Percentiles rank a stretch among this genome's conserved stretches.
phyloP scores from a whole-genome alignment of 2,797 vertebrate species.

The Eulemur rubriventer region DNA sequence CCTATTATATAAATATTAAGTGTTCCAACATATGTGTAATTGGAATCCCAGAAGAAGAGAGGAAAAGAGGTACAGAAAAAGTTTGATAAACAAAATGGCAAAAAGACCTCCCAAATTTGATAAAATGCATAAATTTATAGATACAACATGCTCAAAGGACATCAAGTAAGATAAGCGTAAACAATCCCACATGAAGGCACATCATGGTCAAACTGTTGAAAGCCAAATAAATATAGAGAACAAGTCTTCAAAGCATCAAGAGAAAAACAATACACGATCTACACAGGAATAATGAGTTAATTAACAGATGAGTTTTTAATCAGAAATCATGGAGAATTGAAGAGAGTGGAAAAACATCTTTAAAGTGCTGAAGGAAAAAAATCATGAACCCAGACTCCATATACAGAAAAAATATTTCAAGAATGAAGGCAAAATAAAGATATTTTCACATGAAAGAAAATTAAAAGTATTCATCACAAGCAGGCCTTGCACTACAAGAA shows the following conservation, averaged over 20 bases:
- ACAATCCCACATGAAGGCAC: neutral
- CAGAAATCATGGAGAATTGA: neutral
- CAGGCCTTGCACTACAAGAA: neutral
- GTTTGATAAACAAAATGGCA: neutral
- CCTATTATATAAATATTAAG: neutral
- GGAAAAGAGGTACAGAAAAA: neutral
- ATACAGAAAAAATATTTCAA: constrained; percentile 17
- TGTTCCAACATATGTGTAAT: neutral
- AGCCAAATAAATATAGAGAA: neutral
- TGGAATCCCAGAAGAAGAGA: neutral
- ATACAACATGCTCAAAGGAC: neutral
- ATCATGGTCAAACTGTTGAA: neutral
- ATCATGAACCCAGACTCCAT: neutral
- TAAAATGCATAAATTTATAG: neutral
- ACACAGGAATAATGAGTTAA: neutral
- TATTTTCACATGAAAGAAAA: constrained; percentile 12
- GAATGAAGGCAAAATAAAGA: constrained; percentile 5
- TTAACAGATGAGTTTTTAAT: neutral
- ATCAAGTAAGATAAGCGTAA: neutral
- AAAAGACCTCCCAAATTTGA: neutral
- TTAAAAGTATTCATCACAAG: neutral
- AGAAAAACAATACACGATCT: neutral
- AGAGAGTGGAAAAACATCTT: neutral
- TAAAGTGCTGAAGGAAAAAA: neutral
- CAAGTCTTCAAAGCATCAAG: neutral